Base-by-base conservation (phyloP, 2,888 invertebrate species). In the Melipona bicolor region DNA sequence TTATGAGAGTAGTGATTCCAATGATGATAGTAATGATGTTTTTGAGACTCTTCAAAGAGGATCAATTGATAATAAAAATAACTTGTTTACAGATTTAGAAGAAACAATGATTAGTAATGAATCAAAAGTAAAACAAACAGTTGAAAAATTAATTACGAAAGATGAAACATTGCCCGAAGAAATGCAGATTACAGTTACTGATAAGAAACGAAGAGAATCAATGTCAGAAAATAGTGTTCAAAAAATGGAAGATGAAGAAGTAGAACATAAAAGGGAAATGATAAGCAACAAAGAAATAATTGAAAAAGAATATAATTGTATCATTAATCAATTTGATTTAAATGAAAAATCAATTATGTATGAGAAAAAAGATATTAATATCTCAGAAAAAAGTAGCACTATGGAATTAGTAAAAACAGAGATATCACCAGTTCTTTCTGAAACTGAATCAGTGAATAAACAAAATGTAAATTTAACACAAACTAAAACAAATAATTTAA, bases 1-100 rank as follows among this genome's bases (percentile, higher is more conserved):
- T 88, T 92, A 92, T 43, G 91, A 91, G 43, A 92, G 92, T 54
- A 84, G 84, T 27, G 90, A 92, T 59, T 91, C 91, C 1, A 89
- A 88, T 32, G 84, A 84, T 49, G 89, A 82, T n/a, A 92, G 90
- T 56, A 90, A 92, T 21, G 88, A 92, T 49, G 89, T 89, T 43
- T 90, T 90, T 49, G 85, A 87, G 21, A 69, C 80, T 27, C 85
- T 86, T 71, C n/a, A 24, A 21, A 59, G 21, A 9, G 80, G 79
- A 50, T 54, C 77, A 17, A 59, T 11, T 49, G 65, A 82, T 49
- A 70, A 27, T 13, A 67, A 82, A 50, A 68, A 73, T 24, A 75
- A 77, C 4, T 32, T 27, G 27, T 17, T 56, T 4, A n/a, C 4
- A 62, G 49, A 76, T 49, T 65, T 32, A 11, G 71, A 69, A 21